Evolutionary conservation across 2,797 vertebrate genomes (phyloP), one percentile per base, ranked within the genome.

Genomic region (Loris lydekkerianus): DNA sequence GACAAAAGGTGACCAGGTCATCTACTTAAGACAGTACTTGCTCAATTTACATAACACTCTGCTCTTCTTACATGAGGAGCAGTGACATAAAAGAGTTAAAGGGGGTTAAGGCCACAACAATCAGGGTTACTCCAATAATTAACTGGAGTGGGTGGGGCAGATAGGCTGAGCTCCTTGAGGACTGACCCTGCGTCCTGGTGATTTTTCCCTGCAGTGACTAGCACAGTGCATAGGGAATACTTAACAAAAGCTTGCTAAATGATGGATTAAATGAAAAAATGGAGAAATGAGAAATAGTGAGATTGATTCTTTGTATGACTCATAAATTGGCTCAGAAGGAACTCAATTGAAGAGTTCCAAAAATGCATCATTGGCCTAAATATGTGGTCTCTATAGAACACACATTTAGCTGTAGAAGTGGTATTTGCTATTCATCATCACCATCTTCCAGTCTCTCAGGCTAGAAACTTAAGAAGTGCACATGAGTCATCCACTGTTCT

Each of bases 241-340:
- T 83, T 84, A 92, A 95, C 49, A 86, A 73, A 86, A 91, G 63
- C 78, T 89, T 88, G 61, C 58, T 94, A 85, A 72, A 89, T 87
- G 96, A 95, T 88, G 81, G 77, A 82, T 89, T 95, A 73, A 94
- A 93, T 94, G 78, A 63, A 83, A 91, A 95, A 95, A 89, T 43
- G 80, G 70, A 69, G 81, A 96, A 94, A 86, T 91, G 78, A 91
- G 94, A 94, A 93, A 91, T 86, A 96, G 97, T 93, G 93, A 96
- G 76, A 97, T 94, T 95, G 94, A 93, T 96, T 96, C 46, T 95
- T 94, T 76, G 34, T 60, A 82, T 97, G 96, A 97, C 96, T 98
- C 97, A 97, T 84, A 89, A 81, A 53, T 97, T 97, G 97, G 97
- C 93, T 95, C 91, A 23, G 73, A 92, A 87, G 82, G 56, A 78